Percentiles rank a stretch among this genome's conserved stretches.
Evolutionary conservation across 2,113 vertebrate species (phyloP).

Genomic region (Cygnus atratus): DNA sequence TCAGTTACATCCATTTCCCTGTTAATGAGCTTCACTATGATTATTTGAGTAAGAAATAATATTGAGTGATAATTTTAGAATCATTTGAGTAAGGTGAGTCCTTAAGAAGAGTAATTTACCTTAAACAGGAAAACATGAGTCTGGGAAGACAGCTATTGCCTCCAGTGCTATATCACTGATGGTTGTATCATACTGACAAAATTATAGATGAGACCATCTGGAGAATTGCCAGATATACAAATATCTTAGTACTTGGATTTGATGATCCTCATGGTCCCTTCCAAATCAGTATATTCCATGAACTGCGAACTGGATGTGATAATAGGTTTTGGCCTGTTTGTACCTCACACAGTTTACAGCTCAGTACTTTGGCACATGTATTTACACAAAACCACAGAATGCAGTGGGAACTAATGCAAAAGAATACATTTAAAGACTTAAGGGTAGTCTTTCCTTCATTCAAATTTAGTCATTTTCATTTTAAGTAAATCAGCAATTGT

Average conservation of each 20-base stretch:
- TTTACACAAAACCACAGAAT: neutral
- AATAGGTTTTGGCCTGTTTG: neutral
- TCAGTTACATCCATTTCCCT: neutral
- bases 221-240: neutral
- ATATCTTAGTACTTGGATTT: neutral
- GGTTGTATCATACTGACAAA: neutral
- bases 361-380: neutral
- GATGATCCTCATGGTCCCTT: neutral
- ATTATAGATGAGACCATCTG: neutral
- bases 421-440: neutral
- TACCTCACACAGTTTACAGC: neutral
- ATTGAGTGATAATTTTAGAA: too few species aligned
- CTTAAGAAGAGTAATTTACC: neutral
- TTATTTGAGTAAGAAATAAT: neutral
- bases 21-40: neutral
- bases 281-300: neutral
- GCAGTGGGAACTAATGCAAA: neutral
- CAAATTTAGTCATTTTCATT: neutral
- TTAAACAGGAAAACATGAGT: neutral
- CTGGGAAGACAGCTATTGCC: neutral
- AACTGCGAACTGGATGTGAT: neutral
- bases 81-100: neutral
- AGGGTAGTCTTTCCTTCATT: neutral
- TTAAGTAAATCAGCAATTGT: neutral
- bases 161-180: neutral